Evolutionary conservation across 2,888 invertebrate species (phyloP), one percentile per base, ranked within the genome.

Genomic region (Drosophila putrida): DNA sequence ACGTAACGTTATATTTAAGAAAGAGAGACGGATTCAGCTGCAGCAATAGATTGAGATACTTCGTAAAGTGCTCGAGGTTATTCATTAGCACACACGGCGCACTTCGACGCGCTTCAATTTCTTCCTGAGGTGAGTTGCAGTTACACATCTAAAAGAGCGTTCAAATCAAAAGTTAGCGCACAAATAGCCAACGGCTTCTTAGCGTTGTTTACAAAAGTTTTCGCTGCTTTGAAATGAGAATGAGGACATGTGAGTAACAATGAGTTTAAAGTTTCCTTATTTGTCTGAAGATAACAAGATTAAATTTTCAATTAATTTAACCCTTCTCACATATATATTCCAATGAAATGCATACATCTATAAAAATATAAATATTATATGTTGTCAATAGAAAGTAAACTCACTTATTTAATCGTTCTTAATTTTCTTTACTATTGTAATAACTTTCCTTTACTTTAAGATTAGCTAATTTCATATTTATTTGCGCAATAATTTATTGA

Each of bases 1-100:
- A 20, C 20, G 31, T 33, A 27, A 6, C 20, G 55, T 13, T 35
- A 28, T 35, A 51, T 13, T 51, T 6, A 6, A 51, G 8, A n/a
- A 4, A 27, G 10, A 35, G 9, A 13, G 35, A 28, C 8, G 36
- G 8, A 1, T 44, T 9, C 15, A 46, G 20, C 36, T 44, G 9
- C 15, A 46, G 20, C 36, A 20, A 27, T 10, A 51, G 36, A 35
- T 44, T 28, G 49, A 41, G 25, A 33, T 47, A 51, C 50, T 61
- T 69, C 4, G 31, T 8, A 25, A 67, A 65, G 46, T 1, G 75
- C 83, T 63, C 10, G 38, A 15, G 72, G 86, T 73, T 6, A 43
- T 78, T 83, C 86, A 78, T 83, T 83, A 83, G 75, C 69, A 58
- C 75, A 74, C 67, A 63, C 62, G 66, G 46, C 58, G 44, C 72